These are phyloP conservation scores for Temnothorax longispinosus DNA, from an alignment of 1,140 invertebrate species.

Conservation along the genomic window DNA sequence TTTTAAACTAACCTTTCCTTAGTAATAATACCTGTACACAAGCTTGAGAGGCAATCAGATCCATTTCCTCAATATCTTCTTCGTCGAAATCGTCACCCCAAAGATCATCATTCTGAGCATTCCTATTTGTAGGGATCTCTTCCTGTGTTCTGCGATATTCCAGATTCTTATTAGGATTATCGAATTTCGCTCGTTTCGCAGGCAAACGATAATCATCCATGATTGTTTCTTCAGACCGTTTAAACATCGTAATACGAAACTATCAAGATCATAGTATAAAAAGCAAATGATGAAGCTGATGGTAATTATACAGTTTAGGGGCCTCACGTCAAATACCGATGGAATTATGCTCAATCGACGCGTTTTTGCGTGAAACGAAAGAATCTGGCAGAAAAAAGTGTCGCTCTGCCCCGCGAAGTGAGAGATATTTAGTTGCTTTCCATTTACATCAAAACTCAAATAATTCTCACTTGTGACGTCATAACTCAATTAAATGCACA, in stretches of 20 bases:
- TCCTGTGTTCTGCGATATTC: neutral
- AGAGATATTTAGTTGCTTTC: too few species aligned
- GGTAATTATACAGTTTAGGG: too few species aligned
- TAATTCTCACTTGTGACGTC: too few species aligned
- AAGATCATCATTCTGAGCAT: conserved; percentile 65
- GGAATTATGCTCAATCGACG: too few species aligned
- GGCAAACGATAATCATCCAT: conserved; percentile 2
- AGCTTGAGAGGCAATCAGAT: conserved; percentile 80
- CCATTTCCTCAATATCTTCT: conserved; percentile 80
- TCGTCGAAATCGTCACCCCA: conserved; percentile 82
- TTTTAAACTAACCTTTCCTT: neutral
- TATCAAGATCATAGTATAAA: neutral
- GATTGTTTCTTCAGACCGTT: neutral
- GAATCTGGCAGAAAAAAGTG: too few species aligned
- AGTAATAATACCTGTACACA: conserved; percentile 51
- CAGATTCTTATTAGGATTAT: neutral
- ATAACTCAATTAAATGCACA: too few species aligned
- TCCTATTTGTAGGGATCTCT: conserved; percentile 1
- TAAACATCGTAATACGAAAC: conserved; percentile 2
- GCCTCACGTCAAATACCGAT: too few species aligned
- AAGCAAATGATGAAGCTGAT: too few species aligned
- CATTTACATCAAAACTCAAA: too few species aligned
- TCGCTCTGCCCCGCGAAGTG: too few species aligned
- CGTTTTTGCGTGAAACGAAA: too few species aligned
- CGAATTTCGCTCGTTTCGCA: conserved; percentile 17